Conservation (phyloP, 2,797 vertebrate species). For the Scomberomorus guttatus region DNA sequence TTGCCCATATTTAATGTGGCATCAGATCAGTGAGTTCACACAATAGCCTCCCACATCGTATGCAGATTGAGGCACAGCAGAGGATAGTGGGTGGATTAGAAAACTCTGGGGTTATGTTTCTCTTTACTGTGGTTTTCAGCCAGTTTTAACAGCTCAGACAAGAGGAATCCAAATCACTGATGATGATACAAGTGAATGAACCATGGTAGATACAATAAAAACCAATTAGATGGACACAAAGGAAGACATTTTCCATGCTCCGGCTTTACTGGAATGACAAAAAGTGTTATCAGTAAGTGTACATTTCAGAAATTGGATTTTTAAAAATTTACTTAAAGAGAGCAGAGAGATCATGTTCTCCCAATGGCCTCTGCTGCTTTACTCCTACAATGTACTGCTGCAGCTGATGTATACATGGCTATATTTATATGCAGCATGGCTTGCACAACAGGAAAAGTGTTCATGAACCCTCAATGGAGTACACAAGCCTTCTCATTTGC, state of each 20-base stretch:
- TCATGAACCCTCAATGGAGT: background rate
- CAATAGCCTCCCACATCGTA: conserved; percentile 83
- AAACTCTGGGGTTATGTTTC: conserved; percentile 73
- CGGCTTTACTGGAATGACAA: conserved; percentile 33
- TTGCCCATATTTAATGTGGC: conserved; percentile 61
- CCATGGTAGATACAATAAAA: conserved; percentile 61
- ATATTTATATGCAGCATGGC: conserved; percentile 24
- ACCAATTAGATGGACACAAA: conserved; percentile 76
- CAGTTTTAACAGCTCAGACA: conserved; percentile 65
- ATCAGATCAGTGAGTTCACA: conserved; percentile 78
- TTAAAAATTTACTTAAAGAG: conserved; percentile 51
- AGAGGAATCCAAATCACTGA: conserved; percentile 68
- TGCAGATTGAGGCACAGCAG: conserved; percentile 77
- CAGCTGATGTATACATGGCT: conserved; percentile 16
- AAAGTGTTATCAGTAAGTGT: conserved; percentile 66
- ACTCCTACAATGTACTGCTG: conserved; percentile 26
- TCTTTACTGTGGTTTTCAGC: conserved; percentile 69
- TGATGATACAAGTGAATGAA: conserved; percentile 61
- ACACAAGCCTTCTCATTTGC: conserved; percentile 4
- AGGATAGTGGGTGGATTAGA: conserved; percentile 83
- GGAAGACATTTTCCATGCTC: conserved; percentile 56
- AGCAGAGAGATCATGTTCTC: conserved; percentile 44
- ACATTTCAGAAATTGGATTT: conserved; percentile 71
- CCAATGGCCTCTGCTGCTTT: conserved; percentile 29
- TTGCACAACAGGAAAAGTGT: conserved; percentile 20